Percentiles rank a stretch among this genome's conserved stretches.
Conservation (phyloP, 2,888 invertebrate genomes). For the Sepiola atlantica region DNA sequence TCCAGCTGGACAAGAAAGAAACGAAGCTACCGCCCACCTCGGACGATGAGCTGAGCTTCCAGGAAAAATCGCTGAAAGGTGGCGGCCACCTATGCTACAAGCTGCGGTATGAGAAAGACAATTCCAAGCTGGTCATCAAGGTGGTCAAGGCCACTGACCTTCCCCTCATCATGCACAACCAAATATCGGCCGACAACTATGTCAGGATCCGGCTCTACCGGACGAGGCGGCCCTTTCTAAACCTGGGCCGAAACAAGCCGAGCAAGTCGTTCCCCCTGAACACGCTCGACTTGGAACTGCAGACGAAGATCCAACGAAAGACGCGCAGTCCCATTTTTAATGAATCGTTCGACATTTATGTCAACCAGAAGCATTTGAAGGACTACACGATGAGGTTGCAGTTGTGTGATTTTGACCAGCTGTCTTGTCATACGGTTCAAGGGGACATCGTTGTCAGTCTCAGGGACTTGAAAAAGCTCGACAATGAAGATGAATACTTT, state of each 20-base stretch:
- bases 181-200: slow-evolving; percentile 61
- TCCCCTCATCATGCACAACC: slow-evolving; percentile 53
- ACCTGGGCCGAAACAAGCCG: not conserved
- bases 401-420: slow-evolving; percentile 66
- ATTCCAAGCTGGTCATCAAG: slow-evolving; percentile 58
- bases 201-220: slow-evolving; percentile 63
- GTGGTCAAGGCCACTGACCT: slow-evolving; percentile 61
- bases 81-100: slow-evolving; percentile 56
- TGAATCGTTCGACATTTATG: slow-evolving; percentile 58
- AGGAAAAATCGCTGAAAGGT: not conserved
- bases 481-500: slow-evolving; percentile 54
- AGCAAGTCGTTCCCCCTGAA: slow-evolving; percentile 58
- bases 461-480: slow-evolving; percentile 54
- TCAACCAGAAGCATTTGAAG: slow-evolving; percentile 56
- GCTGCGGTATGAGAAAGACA: slow-evolving; percentile 58
- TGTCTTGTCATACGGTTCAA: slow-evolving; percentile 63
- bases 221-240: slow-evolving; percentile 52
- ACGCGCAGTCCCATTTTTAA: slow-evolving; percentile 61
- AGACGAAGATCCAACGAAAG: slow-evolving; percentile 64
- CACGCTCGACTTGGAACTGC: slow-evolving; percentile 64
- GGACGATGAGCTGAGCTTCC: not conserved
- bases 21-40: not conserved
- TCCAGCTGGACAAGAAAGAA: not conserved
- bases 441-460: slow-evolving; percentile 60
- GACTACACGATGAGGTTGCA: slow-evolving; percentile 59